Percentiles rank a stretch among this genome's conserved stretches.
phyloP scores from a whole-genome alignment of 2,797 vertebrate genomes.

The Oreortyx pictus region DNA sequence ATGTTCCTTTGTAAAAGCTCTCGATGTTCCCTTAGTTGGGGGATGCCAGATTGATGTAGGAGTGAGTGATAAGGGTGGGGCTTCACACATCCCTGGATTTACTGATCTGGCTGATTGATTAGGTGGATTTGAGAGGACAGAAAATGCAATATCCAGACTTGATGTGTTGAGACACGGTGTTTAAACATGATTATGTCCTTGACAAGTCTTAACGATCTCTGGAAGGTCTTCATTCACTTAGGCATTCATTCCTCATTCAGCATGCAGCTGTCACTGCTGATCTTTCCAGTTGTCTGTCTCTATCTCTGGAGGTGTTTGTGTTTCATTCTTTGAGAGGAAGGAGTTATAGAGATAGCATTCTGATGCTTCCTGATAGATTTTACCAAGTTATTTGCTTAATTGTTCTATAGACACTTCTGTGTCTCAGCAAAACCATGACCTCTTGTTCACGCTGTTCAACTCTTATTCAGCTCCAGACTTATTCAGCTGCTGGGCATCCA shows the following conservation, averaged over 20 bases:
- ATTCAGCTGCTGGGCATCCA: conserved; percentile 32
- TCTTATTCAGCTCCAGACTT: background rate
- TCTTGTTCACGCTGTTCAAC: background rate
- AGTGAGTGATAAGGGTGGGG: background rate
- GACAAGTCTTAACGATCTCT: background rate
- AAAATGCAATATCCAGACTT: background rate
- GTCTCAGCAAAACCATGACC: background rate
- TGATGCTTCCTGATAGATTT: background rate
- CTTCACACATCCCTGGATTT: background rate
- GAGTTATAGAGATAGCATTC: background rate
- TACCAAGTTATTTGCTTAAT: background rate
- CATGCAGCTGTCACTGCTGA: background rate
- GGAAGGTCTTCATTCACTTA: background rate
- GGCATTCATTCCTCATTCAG: background rate
- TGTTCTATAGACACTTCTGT: background rate
- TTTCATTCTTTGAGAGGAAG: background rate
- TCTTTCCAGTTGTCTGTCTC: background rate
- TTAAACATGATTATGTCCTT: background rate
- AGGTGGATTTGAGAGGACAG: background rate
- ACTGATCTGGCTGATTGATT: background rate
- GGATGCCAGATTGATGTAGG: accelerated
- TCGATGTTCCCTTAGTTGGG: background rate
- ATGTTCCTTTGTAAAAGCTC: background rate
- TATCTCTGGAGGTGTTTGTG: background rate
- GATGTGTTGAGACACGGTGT: background rate